These are phyloP conservation scores for Cryptotis parvus DNA, from an alignment of 2,113 vertebrate genomes.

Conservation along the genomic window DNA sequence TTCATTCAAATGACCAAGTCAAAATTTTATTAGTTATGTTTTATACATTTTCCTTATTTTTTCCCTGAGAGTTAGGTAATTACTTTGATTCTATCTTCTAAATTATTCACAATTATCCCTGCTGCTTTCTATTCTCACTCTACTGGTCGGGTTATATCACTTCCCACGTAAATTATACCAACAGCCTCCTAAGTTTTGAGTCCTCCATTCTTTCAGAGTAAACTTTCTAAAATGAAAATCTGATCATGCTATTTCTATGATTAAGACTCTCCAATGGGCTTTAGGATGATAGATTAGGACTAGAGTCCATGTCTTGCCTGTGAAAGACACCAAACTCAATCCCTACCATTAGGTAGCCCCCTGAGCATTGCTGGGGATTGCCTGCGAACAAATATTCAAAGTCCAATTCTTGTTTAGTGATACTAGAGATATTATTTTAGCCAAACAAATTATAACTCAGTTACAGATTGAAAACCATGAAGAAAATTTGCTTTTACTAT, in stretches of 20 bases:
- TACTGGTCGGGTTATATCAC: neutral
- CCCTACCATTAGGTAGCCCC: too few species aligned
- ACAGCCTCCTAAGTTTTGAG: neutral
- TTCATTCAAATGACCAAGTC: neutral
- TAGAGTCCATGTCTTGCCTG: too few species aligned
- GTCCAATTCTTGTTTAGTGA: neutral
- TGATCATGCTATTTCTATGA: conserved; percentile 17
- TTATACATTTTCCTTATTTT: neutral
- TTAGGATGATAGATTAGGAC: neutral
- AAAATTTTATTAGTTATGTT: neutral
- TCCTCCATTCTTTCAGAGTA: neutral
- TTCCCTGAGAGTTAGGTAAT: neutral
- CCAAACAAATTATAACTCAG: neutral
- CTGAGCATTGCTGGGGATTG: neutral
- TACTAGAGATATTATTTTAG: neutral
- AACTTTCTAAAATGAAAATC: conserved; percentile 22
- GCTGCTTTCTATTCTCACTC: neutral
- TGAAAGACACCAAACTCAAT: too few species aligned
- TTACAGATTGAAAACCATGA: neutral
- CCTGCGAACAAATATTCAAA: neutral
- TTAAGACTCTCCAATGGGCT: neutral
- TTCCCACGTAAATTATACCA: neutral
- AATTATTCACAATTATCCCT: neutral
- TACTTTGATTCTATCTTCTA: neutral
- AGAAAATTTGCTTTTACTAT: neutral